phyloP scores from a whole-genome alignment of 2,113 vertebrate genomes.

The Manacus vitellinus region DNA sequence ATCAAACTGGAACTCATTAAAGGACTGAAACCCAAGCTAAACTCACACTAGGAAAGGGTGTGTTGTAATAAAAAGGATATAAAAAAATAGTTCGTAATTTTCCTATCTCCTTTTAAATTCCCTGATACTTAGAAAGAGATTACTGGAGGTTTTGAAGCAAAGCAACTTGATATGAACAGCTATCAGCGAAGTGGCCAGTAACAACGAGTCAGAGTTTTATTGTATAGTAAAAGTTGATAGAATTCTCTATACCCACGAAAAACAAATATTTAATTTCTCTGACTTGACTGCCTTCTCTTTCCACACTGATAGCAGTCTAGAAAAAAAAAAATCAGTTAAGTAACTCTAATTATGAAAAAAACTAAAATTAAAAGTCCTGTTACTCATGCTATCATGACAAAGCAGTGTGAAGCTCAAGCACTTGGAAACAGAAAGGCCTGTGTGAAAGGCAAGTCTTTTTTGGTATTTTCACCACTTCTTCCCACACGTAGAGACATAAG shows the following conservation, averaged over 20 bases:
- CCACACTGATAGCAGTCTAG: neutral
- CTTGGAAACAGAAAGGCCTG: neutral
- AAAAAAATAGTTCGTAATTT: neutral
- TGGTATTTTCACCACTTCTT: neutral
- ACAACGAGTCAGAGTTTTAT: neutral
- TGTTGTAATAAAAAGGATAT: neutral
- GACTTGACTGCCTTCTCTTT: neutral
- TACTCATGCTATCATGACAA: neutral
- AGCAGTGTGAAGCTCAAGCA: neutral
- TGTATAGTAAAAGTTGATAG: neutral
- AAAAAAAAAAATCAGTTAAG: neutral
- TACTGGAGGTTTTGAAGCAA: neutral
- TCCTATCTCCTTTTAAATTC: neutral
- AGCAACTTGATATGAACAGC: neutral
- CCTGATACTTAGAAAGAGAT: neutral
- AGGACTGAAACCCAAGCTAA: neutral
- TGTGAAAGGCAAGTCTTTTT: neutral
- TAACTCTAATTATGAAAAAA: neutral
- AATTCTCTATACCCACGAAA: neutral
- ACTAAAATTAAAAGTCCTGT: neutral
- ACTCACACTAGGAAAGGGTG: neutral
- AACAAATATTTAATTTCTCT: neutral
- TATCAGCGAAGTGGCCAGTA: neutral
- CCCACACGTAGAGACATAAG: neutral
- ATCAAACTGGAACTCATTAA: neutral